These are phyloP conservation scores for Anser cygnoides DNA, from an alignment of 2,113 vertebrate species.

Conservation along the genomic window DNA sequence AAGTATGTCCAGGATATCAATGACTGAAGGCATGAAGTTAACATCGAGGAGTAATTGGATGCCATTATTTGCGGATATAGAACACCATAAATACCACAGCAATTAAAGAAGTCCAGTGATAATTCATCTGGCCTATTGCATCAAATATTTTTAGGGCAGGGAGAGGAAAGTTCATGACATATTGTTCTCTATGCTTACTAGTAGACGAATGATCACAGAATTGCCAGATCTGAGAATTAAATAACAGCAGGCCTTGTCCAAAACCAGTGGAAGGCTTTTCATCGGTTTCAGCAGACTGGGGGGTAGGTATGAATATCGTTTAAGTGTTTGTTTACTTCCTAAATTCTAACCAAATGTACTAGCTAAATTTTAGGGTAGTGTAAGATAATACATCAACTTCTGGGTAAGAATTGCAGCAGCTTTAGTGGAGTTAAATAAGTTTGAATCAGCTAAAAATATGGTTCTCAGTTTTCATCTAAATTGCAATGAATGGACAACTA, in stretches of 20 bases:
- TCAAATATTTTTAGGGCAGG: background rate
- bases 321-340: background rate
- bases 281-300: background rate
- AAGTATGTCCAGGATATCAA: rapidly evolving
- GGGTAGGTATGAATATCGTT: background rate
- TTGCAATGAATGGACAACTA: background rate
- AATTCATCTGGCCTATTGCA: background rate
- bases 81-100: background rate
- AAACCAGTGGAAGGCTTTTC: background rate
- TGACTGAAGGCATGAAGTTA: background rate
- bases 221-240: background rate
- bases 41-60: rapidly evolving
- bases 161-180: background rate
- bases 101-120: background rate
- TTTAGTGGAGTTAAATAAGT: background rate
- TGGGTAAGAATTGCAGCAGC: background rate
- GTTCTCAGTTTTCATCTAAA: background rate
- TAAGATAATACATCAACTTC: background rate
- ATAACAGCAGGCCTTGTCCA: background rate
- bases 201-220: background rate
- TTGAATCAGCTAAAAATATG: background rate
- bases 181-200: background rate
- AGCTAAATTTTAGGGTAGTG: background rate
- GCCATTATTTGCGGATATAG: background rate
- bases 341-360: background rate